Conservation (phyloP, 2,113 vertebrate genomes). For the Andinoacara biseriatus region DNA sequence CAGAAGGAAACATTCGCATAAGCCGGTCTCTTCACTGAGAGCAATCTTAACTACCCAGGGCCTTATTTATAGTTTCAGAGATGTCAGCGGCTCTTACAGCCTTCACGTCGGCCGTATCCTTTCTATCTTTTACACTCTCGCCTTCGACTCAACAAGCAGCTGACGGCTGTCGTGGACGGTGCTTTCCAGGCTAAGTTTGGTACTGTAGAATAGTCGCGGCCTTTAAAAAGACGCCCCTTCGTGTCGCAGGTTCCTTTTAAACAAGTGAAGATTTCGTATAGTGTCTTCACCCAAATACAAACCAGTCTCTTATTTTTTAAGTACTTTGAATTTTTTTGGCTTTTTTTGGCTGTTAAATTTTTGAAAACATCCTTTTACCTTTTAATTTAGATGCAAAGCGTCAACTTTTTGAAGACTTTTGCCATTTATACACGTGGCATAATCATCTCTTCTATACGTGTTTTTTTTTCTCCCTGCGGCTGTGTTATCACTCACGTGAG, state of each 20-base stretch:
- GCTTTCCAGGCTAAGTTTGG: neutral
- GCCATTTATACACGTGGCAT: neutral
- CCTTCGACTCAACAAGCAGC: neutral
- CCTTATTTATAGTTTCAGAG: neutral
- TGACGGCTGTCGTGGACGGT: fast-evolving
- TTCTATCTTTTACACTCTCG: neutral
- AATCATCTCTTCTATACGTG: neutral
- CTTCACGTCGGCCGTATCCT: no score
- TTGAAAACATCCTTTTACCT: no score
- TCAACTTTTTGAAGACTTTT: neutral
- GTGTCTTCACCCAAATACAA: no score
- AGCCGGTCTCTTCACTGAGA: neutral
- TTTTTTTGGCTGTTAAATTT: no score
- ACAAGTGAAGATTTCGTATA: neutral
- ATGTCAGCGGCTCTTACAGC: neutral
- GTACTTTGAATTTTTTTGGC: no score
- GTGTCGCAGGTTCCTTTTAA: neutral
- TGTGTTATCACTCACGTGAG: neutral
- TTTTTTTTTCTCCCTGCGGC: no score
- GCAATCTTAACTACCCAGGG: neutral
- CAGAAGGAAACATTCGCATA: neutral
- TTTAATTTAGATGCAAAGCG: neutral
- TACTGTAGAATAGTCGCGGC: neutral
- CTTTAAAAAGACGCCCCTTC: neutral
- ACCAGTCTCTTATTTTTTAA: no score